These are phyloP conservation scores for Pseudorectes ferrugineus DNA, from an alignment of 2,113 vertebrate species.

Conservation along the genomic window DNA sequence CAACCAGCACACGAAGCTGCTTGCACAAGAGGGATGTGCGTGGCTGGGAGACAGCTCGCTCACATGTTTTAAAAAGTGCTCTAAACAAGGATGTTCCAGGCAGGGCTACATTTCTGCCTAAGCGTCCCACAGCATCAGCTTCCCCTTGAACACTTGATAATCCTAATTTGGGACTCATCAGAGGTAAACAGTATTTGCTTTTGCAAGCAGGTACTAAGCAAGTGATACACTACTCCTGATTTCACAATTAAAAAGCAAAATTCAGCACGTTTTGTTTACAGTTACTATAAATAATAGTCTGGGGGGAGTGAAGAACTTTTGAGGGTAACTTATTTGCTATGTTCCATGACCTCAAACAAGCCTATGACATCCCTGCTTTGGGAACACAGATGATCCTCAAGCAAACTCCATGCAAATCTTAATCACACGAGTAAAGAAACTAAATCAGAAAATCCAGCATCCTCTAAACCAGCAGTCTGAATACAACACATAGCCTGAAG, in stretches of 20 bases:
- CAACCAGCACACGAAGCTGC: background rate
- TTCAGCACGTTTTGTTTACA: background rate
- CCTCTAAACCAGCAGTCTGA: background rate
- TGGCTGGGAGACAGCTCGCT: background rate
- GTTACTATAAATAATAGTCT: background rate
- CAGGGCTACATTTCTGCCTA: background rate
- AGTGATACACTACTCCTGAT: background rate
- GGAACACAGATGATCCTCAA: background rate
- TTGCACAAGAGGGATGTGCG: background rate
- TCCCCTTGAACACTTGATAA: background rate
- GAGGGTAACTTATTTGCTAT: background rate
- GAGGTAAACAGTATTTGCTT: background rate
- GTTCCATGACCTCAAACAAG: background rate
- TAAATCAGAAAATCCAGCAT: background rate
- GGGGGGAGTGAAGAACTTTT: background rate
- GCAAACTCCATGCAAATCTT: background rate
- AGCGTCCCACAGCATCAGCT: background rate
- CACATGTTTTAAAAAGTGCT: background rate
- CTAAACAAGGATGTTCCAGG: background rate
- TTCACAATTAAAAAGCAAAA: background rate
- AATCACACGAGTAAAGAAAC: background rate
- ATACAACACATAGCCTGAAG: background rate
- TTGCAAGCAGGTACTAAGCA: background rate
- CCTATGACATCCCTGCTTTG: background rate
- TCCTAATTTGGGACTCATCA: background rate